A percentile compares a stretch with the other conserved stretches of the same genome.
Evolutionary conservation across 2,888 invertebrate genomes (phyloP).

Genomic region (Drosophila stalkeri): DNA sequence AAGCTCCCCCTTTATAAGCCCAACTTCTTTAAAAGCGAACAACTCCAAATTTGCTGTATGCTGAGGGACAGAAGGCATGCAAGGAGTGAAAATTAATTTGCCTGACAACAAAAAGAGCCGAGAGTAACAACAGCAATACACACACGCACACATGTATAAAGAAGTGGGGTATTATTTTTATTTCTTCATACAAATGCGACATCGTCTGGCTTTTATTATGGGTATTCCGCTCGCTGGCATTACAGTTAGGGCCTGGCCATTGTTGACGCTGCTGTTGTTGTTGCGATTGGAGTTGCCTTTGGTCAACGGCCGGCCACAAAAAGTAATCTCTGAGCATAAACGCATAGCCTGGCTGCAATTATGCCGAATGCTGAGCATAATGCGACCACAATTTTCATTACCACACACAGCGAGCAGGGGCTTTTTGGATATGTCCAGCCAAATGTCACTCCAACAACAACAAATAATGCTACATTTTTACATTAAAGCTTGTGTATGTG

Average conservation of each 20-base stretch:
- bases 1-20: conserved; percentile 1
- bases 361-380: conserved; percentile 75
- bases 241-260: conserved; percentile 24
- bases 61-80: not conserved
- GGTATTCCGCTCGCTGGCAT: conserved; percentile 51
- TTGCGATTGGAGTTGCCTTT: conserved; percentile 27
- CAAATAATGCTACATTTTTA: conserved; percentile 62
- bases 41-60: conserved; percentile 22
- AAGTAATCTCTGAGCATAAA: conserved; percentile 77
- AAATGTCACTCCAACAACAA: conserved; percentile 26
- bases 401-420: conserved; percentile 48
- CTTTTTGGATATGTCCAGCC: conserved; percentile 51
- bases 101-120: conserved; percentile 30
- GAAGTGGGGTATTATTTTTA: conserved; percentile 65
- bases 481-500: conserved; percentile 30
- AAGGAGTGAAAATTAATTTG: conserved; percentile 66
- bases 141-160: conserved; percentile 21
- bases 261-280: conserved; percentile 23
- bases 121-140: conserved; percentile 18
- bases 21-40: conserved; percentile 30
- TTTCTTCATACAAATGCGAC: conserved; percentile 71
- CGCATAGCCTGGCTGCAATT: conserved; percentile 76
- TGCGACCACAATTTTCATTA: conserved; percentile 77
- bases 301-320: conserved; percentile 72
- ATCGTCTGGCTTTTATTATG: conserved; percentile 73